Percentiles rank a stretch among this genome's conserved stretches.
These are phyloP conservation scores for Schrankia costaestrigalis DNA, from an alignment of 2,888 invertebrate species.

Conservation along the genomic window DNA sequence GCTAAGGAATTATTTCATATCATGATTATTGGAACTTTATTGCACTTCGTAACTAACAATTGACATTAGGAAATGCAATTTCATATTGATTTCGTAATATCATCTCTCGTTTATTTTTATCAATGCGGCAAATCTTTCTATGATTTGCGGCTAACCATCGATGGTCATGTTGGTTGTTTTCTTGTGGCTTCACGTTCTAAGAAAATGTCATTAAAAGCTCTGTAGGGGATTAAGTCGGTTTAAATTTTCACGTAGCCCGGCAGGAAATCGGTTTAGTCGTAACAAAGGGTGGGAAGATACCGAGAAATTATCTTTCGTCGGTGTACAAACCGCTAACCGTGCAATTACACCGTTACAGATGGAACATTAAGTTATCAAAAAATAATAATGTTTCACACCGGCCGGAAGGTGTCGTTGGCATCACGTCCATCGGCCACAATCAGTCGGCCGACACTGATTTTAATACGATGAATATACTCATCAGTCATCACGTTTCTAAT, in stretches of 20 bases:
- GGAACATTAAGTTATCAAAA: conserved; percentile 77
- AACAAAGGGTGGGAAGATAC: conserved; percentile 76
- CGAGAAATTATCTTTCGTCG: conserved; percentile 75
- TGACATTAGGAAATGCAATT: conserved; percentile 81
- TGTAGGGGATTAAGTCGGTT: conserved; percentile 73
- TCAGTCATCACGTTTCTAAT: conserved; percentile 75
- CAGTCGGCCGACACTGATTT: conserved; percentile 58
- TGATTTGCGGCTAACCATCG: conserved; percentile 78
- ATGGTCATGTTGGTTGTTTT: conserved; percentile 65
- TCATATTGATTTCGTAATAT: conserved; percentile 80
- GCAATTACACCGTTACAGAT: conserved; percentile 77
- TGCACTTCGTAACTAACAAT: conserved; percentile 81
- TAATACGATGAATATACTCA: conserved; percentile 46
- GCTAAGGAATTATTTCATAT: conserved; percentile 77
- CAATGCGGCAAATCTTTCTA: conserved; percentile 78
- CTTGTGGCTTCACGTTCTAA: conserved; percentile 65
- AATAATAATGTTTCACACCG: conserved; percentile 74
- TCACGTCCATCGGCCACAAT: conserved; percentile 67
- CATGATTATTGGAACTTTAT: conserved; percentile 81
- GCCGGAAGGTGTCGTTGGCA: conserved; percentile 71
- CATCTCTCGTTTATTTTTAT: conserved; percentile 74
- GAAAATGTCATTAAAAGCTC: conserved; percentile 78
- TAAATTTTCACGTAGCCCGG: conserved; percentile 75
- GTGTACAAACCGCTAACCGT: conserved; percentile 75
- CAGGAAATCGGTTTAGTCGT: conserved; percentile 75